These are phyloP conservation scores for Chrysochloris asiatica DNA, from an alignment of 2,113 vertebrate species.

Conservation along the genomic window DNA sequence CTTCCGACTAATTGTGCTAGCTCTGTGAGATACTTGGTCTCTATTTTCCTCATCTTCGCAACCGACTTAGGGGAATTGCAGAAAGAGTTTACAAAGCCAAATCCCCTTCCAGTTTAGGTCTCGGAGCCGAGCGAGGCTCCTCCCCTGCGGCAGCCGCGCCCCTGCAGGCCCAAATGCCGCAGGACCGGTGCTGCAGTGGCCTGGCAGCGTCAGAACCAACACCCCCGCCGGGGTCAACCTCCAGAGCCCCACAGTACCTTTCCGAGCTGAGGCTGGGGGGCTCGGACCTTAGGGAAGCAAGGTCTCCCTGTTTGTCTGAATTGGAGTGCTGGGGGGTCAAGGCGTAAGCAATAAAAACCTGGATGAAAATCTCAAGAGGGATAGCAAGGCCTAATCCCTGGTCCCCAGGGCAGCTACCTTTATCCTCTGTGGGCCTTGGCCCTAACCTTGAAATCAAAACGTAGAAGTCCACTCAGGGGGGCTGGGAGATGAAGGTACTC, in stretches of 20 bases:
- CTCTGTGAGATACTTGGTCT: neutral
- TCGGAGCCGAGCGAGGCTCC: slow-evolving; percentile 22
- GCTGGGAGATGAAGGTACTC: neutral
- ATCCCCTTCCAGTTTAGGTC: neutral
- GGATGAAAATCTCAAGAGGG: neutral
- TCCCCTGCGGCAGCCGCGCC: slow-evolving; percentile 37
- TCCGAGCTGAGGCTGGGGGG: neutral
- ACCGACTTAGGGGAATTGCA: neutral
- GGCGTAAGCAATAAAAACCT: neutral
- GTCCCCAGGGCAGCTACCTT: neutral
- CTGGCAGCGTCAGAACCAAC: neutral
- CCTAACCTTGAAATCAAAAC: slow-evolving; percentile 56
- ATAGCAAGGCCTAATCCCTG: neutral
- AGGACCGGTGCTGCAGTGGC: slow-evolving; percentile 66
- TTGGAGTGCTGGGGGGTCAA: neutral
- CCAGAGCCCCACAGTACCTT: neutral
- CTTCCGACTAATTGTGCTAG: neutral
- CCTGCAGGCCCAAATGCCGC: slow-evolving; percentile 44
- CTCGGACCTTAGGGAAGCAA: neutral
- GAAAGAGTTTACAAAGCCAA: neutral
- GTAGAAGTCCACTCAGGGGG: neutral
- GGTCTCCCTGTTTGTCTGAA: neutral
- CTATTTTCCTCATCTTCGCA: neutral
- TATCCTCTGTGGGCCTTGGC: neutral
- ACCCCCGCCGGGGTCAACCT: neutral